Conservation (phyloP, 2,888 invertebrate species). For the Aethes cnicana region DNA sequence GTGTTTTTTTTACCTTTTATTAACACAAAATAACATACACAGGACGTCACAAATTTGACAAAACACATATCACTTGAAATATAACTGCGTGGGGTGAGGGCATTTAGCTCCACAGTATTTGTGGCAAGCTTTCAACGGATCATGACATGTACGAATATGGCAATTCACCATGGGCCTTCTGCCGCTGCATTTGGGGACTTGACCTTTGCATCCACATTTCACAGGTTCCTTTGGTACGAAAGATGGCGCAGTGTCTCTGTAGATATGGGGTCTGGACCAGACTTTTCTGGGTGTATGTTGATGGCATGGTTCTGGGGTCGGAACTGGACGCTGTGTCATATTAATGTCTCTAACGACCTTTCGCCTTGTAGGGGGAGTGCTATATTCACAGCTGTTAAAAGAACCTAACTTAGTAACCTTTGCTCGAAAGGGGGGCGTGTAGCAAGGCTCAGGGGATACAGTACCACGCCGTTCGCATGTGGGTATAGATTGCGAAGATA, state of each 20-base stretch:
- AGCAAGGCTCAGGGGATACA: not conserved
- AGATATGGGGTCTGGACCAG: not conserved
- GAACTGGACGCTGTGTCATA: too few relatives aligned
- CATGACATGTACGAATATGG: slow-evolving; percentile 1
- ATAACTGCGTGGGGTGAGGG: slow-evolving; percentile 52
- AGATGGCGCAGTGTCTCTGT: not conserved
- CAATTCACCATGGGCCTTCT: not conserved
- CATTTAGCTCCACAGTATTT: slow-evolving; percentile 49
- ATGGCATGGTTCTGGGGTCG: not conserved
- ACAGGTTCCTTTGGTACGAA: slow-evolving; percentile 31
- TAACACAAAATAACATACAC: not conserved
- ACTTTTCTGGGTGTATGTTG: too few relatives aligned
- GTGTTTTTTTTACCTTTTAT: too few relatives aligned
- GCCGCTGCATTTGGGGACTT: slow-evolving; percentile 33
- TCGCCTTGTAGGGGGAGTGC: not conserved
- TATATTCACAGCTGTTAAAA: not conserved
- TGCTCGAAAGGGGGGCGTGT: not conserved
- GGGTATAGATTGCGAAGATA: not conserved
- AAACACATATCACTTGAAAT: slow-evolving; percentile 39
- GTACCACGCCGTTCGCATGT: not conserved
- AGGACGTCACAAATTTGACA: not conserved
- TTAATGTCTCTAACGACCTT: too few relatives aligned
- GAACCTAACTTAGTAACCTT: not conserved
- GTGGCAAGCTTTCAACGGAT: slow-evolving; percentile 37
- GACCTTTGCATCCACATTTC: slow-evolving; percentile 31